Base-by-base conservation (phyloP, 2,888 invertebrate genomes). In the Agapostemon virescens region DNA sequence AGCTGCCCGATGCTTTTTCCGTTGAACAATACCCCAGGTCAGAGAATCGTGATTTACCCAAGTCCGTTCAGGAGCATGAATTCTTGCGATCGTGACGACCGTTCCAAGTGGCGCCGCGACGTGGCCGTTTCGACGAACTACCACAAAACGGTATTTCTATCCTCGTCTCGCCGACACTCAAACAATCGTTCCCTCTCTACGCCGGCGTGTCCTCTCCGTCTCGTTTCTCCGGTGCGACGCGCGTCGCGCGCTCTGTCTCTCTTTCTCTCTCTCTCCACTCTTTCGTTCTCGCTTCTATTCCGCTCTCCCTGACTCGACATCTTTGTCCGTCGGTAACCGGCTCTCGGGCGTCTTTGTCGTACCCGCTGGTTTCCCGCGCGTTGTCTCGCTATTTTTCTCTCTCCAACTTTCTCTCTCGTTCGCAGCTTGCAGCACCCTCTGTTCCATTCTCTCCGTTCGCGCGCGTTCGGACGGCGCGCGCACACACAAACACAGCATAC, bases 401-500 rank as follows among this genome's bases (percentile, higher is more conserved):
- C 26, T 45, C 64, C 67, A 78, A 79, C 77, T 82, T 83, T 79
- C 85, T 85, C 85, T 88, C 86, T 83, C 84, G 87, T 88, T 77
- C 69, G 71, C 67, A 64, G 82, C 85, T 63, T 72, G 75, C 79
- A 71, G 73, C 78, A 77, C 80, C 79, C 79, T 79, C 77, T 74
- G 61, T 61, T 76, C 64, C 77, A 70, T 81, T 74, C 78, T 71
- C 70, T 71, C 82, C n/a, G 63, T n/a, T 36, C 55, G 58, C 58
- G 30, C 69, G 45, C 36, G 33, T 64, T 26, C 74, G 23, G 58
- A 23, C 49, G 42, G 33, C 52, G 68, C n/a, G n/a, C 55, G 68
- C 55, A 26, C 30, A 61, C 58, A 33, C 20, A 20, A 33, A 17
- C 58, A 20, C 58, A 17, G 58, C 58, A 20, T 61, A 26, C 45